Conservation (phyloP, 2,888 invertebrate genomes). For the Poecilus cupreus region DNA sequence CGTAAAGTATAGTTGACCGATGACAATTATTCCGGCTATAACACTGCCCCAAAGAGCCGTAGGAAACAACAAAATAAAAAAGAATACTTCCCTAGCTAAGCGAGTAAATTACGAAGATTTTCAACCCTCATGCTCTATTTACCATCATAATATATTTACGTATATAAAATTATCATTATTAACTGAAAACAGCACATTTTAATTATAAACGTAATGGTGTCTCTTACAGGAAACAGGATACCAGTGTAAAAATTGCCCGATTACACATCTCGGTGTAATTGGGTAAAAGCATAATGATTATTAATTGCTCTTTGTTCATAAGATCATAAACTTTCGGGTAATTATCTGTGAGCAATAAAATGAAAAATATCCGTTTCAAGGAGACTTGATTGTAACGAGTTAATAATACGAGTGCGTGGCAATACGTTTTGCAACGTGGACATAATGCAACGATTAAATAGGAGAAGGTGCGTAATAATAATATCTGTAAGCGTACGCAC, state of each 20-base stretch:
- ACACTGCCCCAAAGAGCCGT: no score
- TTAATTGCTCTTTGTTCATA: not conserved
- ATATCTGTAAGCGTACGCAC: not conserved
- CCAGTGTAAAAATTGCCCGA: not conserved
- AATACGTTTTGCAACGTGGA: not conserved
- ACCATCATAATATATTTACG: not conserved
- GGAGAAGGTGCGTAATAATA: not conserved
- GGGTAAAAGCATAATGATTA: not conserved
- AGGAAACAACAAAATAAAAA: no score
- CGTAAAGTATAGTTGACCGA: no score
- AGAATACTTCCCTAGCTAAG: no score
- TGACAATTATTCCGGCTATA: no score
- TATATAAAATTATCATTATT: not conserved
- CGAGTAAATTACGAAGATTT: not conserved
- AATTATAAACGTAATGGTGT: not conserved
- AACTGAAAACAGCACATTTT: not conserved
- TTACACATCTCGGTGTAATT: not conserved
- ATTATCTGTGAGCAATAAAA: not conserved
- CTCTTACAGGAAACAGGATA: not conserved
- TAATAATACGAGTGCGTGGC: not conserved
- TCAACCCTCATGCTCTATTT: not conserved
- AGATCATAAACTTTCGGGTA: not conserved
- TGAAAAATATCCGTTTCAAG: conserved; percentile 32
- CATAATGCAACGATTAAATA: not conserved
- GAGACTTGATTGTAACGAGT: conserved; percentile 11